Percentiles rank a stretch among this genome's conserved stretches.
These are phyloP conservation scores for Lichenostomus cassidix DNA, from an alignment of 2,113 vertebrate genomes.

Conservation along the genomic window DNA sequence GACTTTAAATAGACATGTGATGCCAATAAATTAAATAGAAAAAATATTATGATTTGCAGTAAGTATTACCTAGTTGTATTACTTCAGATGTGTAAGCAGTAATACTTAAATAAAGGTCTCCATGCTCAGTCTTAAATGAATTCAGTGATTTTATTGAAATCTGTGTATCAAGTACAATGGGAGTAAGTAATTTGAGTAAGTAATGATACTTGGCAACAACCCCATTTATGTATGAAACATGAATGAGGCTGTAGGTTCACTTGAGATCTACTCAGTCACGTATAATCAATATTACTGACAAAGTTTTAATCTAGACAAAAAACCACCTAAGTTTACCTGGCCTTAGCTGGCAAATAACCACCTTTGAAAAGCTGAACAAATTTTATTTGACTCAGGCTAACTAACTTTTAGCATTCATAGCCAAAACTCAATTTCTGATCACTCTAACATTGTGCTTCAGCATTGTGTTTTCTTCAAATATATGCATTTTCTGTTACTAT, in stretches of 20 bases:
- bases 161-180: not conserved
- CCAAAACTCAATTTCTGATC: not conserved
- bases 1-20: not conserved
- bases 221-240: not conserved
- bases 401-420: not conserved
- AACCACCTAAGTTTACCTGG: not conserved
- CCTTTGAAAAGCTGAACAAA: not conserved
- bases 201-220: conserved; percentile 40
- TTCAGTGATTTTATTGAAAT: not conserved
- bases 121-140: not conserved
- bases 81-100: not conserved
- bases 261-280: conserved; percentile 18
- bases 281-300: not conserved
- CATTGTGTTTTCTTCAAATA: not conserved
- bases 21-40: not conserved
- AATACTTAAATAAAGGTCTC: not conserved
- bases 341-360: not conserved
- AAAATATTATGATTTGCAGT: not conserved
- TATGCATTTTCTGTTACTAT: not conserved
- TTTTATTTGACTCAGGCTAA: not conserved
- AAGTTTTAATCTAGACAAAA: not conserved
- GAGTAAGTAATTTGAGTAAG: not conserved
- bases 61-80: not conserved
- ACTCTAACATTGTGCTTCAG: not conserved
- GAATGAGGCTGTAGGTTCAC: conserved; percentile 27